Base-by-base conservation (phyloP, 2,113 vertebrate genomes). In the Electrona antarctica region DNA sequence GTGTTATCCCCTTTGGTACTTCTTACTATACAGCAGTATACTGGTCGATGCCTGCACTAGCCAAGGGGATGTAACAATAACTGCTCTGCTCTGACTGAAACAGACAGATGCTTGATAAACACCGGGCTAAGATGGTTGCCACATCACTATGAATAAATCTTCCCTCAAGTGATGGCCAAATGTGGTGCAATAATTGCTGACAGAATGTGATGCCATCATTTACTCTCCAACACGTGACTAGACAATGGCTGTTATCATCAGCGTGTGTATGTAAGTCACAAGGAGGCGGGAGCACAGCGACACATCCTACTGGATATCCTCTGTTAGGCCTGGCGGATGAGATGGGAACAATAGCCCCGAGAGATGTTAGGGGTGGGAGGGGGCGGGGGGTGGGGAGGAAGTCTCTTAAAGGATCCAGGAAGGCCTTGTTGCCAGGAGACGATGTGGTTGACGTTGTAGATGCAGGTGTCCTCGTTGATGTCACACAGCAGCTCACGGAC, bases 251-350 rank as follows among this genome's bases (percentile, higher is more conserved):
- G 84, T 60, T 80, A 71, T 87, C 84, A 83, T 12, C 69, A 77
- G 82, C 81, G 45, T 41, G 56, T 87, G 75, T 88, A 64, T 80
- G 76, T 76, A 62, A 74, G 64, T 69, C 45, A 70, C 33, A 64
- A 33, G 81, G 83, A 86, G 78, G 74, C 73, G 78, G 72, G 69
- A 84, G 60, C 51, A 60, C 69, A 80, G 71, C 67, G 79, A 88
- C 69, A 83, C 84, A 87, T 89, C 85, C 84, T 71, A 66, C 64
- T 87, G 89, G 92, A 92, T 89, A 87, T 93, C 85, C 89, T 84
- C 74, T 85, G 82, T 90, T 89, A 79, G 64, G 80, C 62, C 56
- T 55, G 63, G 59, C 7, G 7, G 71, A 83, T 54, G 62, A 74
- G 47, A 85, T 46, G 54, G 71, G 69, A 88, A 90, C 81, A 87